These are phyloP conservation scores for Melipona quadrifasciata DNA, from an alignment of 1,140 invertebrate species.

Conservation along the genomic window DNA sequence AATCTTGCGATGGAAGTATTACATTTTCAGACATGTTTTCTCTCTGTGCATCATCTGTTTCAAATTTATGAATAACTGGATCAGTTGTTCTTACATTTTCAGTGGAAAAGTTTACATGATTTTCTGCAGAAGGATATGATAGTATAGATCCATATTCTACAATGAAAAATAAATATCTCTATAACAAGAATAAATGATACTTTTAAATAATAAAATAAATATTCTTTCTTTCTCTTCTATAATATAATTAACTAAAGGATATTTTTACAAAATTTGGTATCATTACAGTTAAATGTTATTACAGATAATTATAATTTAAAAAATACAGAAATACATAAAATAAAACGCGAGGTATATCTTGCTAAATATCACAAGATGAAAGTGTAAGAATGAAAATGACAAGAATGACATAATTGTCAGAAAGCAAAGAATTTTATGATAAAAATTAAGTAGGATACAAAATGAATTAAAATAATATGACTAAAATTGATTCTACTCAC, in stretches of 20 bases:
- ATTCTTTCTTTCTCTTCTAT: not conserved
- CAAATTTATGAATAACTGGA: slow-evolving; percentile 67
- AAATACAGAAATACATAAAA: not conserved
- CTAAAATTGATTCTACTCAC: slow-evolving; percentile 59
- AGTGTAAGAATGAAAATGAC: slow-evolving; percentile 14
- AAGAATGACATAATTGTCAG: not conserved
- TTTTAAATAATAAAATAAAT: slow-evolving; percentile 7
- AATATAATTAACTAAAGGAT: not conserved
- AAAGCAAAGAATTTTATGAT: not conserved
- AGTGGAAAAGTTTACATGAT: slow-evolving; percentile 57
- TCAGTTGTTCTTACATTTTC: slow-evolving; percentile 64
- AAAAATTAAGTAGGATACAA: not conserved
- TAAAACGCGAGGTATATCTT: not conserved
- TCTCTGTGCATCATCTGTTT: slow-evolving; percentile 49
- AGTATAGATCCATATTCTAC: slow-evolving; percentile 81
- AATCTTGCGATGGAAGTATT: slow-evolving; percentile 69
- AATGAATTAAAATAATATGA: not conserved
- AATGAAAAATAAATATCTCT: slow-evolving; percentile 63
- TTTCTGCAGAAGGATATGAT: slow-evolving; percentile 77
- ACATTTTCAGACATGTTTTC: slow-evolving; percentile 72
- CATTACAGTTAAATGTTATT: slow-evolving; percentile 2
- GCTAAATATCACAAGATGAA: slow-evolving; percentile 40
- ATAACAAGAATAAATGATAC: slow-evolving; percentile 24
- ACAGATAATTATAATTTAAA: not conserved
- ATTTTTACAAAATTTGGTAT: not conserved